Conservation (phyloP, 2,888 invertebrate genomes). For the Xestoiulus laeticollis region DNA sequence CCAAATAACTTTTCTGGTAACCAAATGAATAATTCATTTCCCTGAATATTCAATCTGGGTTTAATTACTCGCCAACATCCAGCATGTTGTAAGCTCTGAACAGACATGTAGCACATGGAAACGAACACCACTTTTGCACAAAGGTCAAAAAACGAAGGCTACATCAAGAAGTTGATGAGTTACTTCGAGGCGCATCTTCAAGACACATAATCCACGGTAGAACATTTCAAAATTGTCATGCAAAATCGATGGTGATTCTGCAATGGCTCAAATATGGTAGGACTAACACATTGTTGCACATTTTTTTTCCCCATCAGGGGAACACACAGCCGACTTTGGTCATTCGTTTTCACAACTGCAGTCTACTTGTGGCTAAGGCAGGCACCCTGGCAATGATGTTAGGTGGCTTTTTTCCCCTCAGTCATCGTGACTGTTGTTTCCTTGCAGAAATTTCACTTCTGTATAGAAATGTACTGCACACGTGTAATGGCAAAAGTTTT, state of each 20-base stretch:
- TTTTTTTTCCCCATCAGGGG: not conserved
- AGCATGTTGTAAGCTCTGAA: not conserved
- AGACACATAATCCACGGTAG: not conserved
- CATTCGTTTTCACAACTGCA: conserved; percentile 41
- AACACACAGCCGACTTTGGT: conserved; percentile 23
- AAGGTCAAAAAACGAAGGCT: not conserved
- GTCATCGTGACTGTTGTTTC: conserved; percentile 40
- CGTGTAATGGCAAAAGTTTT: conserved; percentile 41
- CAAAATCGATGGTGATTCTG: not conserved
- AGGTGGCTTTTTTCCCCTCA: conserved; percentile 40
- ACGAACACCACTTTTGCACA: not conserved
- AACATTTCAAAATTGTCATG: not conserved
- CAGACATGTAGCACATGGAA: conserved; percentile 8
- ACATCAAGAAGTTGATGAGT: not conserved
- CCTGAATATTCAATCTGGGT: not conserved
- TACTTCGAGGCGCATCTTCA: not conserved
- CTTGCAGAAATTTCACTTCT: conserved; percentile 30
- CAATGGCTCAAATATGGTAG: not conserved
- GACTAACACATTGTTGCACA: not conserved
- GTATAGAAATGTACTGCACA: conserved; percentile 39
- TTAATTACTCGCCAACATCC: not conserved
- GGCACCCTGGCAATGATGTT: conserved; percentile 23
- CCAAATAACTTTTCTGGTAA: not conserved
- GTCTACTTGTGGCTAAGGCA: conserved; percentile 31
- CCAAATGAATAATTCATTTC: not conserved